These are phyloP conservation scores for Dolichopus griseipennis DNA, from an alignment of 2,888 invertebrate genomes.

Conservation along the genomic window DNA sequence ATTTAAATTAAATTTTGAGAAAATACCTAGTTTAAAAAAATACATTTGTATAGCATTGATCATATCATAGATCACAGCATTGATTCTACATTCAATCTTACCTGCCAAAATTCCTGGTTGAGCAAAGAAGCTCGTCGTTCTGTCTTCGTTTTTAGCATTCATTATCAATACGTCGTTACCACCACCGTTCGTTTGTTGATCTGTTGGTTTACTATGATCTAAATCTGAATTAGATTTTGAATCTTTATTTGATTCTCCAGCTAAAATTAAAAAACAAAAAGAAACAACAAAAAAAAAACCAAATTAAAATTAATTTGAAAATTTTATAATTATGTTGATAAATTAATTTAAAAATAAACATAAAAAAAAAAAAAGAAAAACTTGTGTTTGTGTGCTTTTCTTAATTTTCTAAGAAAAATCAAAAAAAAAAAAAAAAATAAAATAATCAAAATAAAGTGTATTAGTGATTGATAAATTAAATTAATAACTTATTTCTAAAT, in stretches of 20 bases:
- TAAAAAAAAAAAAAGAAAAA: background rate
- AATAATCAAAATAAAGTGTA: too few species aligned
- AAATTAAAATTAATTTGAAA: background rate
- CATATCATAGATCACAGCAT: too few species aligned
- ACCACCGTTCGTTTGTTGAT: slow-evolving; percentile 18
- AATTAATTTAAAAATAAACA: background rate
- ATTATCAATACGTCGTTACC: slow-evolving; percentile 66
- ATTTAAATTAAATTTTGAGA: too few species aligned
- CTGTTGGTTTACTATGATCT: slow-evolving; percentile 20
- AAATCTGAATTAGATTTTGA: slow-evolving; percentile 17
- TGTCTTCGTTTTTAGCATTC: slow-evolving; percentile 74
- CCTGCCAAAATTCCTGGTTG: slow-evolving; percentile 91
- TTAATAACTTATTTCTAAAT: too few species aligned
- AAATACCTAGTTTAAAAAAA: too few species aligned
- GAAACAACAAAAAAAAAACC: background rate
- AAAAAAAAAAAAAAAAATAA: background rate
- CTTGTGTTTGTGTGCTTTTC: background rate
- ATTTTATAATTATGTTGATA: background rate
- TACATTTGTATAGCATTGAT: too few species aligned
- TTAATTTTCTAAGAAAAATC: background rate
- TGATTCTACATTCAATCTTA: too few species aligned
- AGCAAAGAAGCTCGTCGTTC: slow-evolving; percentile 85
- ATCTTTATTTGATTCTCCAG: slow-evolving; percentile 15
- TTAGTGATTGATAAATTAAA: too few species aligned
- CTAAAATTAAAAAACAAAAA: slow-evolving; percentile 13